These are phyloP conservation scores for Saguinus midas DNA, from an alignment of 2,113 vertebrate species.

Conservation along the genomic window DNA sequence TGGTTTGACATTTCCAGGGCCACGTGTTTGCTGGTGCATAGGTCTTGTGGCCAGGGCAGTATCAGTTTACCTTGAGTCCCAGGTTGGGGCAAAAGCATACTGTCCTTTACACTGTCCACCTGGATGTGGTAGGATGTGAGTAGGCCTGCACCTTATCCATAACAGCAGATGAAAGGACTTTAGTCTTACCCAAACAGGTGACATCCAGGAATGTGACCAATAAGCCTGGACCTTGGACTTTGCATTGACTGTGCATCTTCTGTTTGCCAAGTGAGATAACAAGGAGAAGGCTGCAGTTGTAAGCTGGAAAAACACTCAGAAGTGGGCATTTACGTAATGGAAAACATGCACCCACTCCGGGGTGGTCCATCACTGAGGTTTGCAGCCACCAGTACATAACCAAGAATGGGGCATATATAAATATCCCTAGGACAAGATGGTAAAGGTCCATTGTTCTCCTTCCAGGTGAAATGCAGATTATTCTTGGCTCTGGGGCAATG, in stretches of 20 bases:
- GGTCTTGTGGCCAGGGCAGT: not conserved
- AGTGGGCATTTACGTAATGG: not conserved
- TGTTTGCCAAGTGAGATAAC: not conserved
- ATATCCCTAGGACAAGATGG: not conserved
- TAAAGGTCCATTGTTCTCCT: not conserved
- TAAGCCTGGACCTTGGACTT: not conserved
- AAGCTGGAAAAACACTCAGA: not conserved
- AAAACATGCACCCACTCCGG: not conserved
- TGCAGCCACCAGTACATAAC: not conserved
- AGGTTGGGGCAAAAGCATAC: not conserved
- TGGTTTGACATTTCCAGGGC: not conserved
- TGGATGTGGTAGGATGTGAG: not conserved
- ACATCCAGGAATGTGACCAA: not conserved
- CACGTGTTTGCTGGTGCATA: not conserved
- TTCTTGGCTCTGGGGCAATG: not conserved
- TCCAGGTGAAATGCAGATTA: not conserved
- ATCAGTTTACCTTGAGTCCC: not conserved
- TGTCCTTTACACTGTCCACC: not conserved
- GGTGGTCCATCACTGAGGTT: not conserved
- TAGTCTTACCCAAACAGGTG: not conserved
- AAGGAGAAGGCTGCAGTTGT: not conserved
- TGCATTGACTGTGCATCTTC: not conserved
- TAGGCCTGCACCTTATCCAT: not conserved
- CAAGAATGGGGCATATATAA: not conserved
- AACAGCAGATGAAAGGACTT: not conserved